phyloP scores from a whole-genome alignment of 92 coral and sea anemone species.

The Porites rus region DNA sequence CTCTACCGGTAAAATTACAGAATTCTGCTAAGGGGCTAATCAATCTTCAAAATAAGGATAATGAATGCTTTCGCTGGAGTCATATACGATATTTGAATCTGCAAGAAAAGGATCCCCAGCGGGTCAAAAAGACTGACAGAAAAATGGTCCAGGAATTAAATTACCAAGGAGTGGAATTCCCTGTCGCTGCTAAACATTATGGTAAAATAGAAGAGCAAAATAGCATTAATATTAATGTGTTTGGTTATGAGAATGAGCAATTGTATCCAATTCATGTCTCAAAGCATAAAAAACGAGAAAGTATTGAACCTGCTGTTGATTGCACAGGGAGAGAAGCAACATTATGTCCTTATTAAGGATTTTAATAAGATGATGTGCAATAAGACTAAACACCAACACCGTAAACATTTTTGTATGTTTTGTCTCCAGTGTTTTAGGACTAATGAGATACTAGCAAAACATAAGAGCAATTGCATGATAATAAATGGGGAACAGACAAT shows the following conservation, averaged over 20 bases:
- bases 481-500: conserved; percentile 50
- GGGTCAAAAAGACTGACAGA: not conserved
- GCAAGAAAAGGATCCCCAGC: conserved; percentile 6
- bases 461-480: too few relatives aligned
- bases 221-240: conserved; percentile 38
- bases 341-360: conserved; percentile 37
- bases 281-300: conserved; percentile 26
- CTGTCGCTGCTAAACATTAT: conserved; percentile 1
- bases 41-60: conserved; percentile 40
- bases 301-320: conserved; percentile 21
- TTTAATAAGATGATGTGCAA: conserved; percentile 24
- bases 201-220: conserved; percentile 47
- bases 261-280: conserved; percentile 49
- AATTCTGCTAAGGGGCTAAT: conserved; percentile 34
- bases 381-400: not conserved
- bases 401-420: too few relatives aligned
- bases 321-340: not conserved
- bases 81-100: conserved; percentile 45
- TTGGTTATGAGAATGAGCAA: conserved; percentile 42
- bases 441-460: too few relatives aligned
- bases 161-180: conserved; percentile 28
- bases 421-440: too few relatives aligned
- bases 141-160: conserved; percentile 4
- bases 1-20: conserved; percentile 20
- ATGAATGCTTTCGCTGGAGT: conserved; percentile 35